phyloP scores from a whole-genome alignment of 2,888 invertebrate species.

The Tridacna gigas region DNA sequence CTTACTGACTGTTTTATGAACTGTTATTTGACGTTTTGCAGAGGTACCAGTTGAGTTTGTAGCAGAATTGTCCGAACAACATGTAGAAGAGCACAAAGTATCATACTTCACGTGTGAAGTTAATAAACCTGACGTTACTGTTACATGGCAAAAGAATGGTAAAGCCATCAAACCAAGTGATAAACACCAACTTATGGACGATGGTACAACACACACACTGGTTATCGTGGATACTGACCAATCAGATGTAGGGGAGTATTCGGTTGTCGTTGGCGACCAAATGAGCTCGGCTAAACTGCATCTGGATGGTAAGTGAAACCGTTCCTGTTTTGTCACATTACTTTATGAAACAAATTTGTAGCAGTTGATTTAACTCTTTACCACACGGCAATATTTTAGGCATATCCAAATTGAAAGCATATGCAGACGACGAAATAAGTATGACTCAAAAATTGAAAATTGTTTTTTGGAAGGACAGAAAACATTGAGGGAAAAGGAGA shows the following conservation, averaged over 20 bases:
- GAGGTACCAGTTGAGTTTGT: conserved; percentile 81
- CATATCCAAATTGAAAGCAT: no score
- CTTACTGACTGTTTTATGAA: no score
- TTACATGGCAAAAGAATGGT: conserved; percentile 82
- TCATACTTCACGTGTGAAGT: conserved; percentile 80
- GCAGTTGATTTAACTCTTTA: no score
- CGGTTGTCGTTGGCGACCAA: conserved; percentile 89
- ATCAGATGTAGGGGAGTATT: conserved; percentile 93
- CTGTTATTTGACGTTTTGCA: conserved; percentile 62
- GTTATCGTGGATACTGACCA: conserved; percentile 93
- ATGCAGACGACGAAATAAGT: no score
- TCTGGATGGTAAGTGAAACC: conserved; percentile 88
- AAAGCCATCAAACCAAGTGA: conserved; percentile 78
- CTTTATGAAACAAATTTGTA: neutral
- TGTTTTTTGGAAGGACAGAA: no score
- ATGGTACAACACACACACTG: conserved; percentile 89
- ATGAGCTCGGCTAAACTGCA: conserved; percentile 91
- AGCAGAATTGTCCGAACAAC: conserved; percentile 77
- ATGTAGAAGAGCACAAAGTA: conserved; percentile 79
- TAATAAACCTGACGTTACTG: conserved; percentile 80
- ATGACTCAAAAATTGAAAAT: no score
- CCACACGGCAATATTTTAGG: no score
- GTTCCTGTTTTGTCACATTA: neutral
- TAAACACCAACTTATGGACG: conserved; percentile 74
- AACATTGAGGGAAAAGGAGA: neutral